Evolutionary conservation across 2,797 vertebrate genomes (phyloP), one percentile per base, ranked within the genome.

Genomic region (Gallinago solitaria): DNA sequence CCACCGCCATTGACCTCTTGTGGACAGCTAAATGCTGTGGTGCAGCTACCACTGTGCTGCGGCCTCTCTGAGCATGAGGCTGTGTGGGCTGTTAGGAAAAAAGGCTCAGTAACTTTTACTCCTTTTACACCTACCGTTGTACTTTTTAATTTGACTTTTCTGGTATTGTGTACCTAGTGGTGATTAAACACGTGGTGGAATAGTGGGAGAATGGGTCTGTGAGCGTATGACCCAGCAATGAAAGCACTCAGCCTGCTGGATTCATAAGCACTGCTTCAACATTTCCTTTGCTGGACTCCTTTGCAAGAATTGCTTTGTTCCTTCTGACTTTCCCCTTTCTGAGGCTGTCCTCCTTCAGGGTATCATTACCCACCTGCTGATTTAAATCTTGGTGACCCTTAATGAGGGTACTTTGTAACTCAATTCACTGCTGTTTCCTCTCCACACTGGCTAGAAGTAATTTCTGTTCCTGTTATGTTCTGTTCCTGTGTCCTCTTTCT

Each of bases 301-400:
- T 74, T 56, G 67, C 47, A 56, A 37, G 37, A 39, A 43, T 63
- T 50, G 13, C 28, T 69, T 82, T 63, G 11, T 24, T 65, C 20
- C 51, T 63, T 54, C 63, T 43, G 30, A 56, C 27, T 33, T 43
- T 4, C 19, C 7, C 9, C 28, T 48, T 16, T 70, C 57, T 14
- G 16, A 84, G 23, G 25, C 47, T 1, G 1, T 35, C 15, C 37
- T 82, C n/a, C 33, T 91, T 84, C 54, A 75, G 35, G 35, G 17
- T 32, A 39, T 24, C 23, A 16, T 73, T 43, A 39, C 17, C 28
- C 35, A 41, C 43, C n/a, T 0, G 0, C 9, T 33, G 20, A 35
- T 84, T 84, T 76, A 87, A 43, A 80, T 87, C 65, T 51, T 76
- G 67, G 37, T 88, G 63, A 21, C 9, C 13, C 37, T 93, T 86